Evolutionary conservation across 35 echinoderm and acorn worm genomes (phyloP), one percentile per base, ranked within the genome.

Genomic region (Apostichopus parvimensis): DNA sequence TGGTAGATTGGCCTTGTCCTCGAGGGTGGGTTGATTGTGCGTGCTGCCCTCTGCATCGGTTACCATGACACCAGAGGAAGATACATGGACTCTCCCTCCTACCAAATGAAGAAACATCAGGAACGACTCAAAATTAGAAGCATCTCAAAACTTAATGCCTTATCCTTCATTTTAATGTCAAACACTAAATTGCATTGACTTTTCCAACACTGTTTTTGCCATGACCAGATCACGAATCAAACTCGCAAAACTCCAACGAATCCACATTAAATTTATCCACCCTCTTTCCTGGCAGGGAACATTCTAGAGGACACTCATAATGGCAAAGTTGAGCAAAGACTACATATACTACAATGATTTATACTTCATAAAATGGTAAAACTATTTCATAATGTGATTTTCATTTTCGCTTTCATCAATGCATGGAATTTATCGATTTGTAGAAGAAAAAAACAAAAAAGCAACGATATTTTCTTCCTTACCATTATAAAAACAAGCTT

Each of bases 401-500:
- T 6, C 9, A 6, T 9, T 34, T 34, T 52, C 15, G 10, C 54
- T 1, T 1, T 87, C 28, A 20, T 14, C 12, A 6, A 20, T 14
- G n/a, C n/a, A 14, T 72, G 68, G 68, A 20, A 72, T 14, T 72
- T 72, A 72, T 72, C 68, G 2, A 45, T 45, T 45, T 45, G 34
- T 45, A 45, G 34, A 45, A 45, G 3, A 4, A 45, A 3, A n/a
- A 4, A 45, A 45, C 1, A 45, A 45, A 45, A 45, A 45, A 45
- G 34, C 34, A 45, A 45, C 34, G 3, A 45, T 45, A 45, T 45
- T 45, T 18, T 23, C 17, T 21, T 24, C 87, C 94, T 93, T 73
- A 95, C 97, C 97, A 72, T 94, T 79, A 81, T 98, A 98, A 77
- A 98, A 96, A 65, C 92, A 94, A 6, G 94, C 97, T 66, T 98